These are phyloP conservation scores for Mustelus asterias DNA, from an alignment of 2,113 vertebrate genomes.

Conservation along the genomic window DNA sequence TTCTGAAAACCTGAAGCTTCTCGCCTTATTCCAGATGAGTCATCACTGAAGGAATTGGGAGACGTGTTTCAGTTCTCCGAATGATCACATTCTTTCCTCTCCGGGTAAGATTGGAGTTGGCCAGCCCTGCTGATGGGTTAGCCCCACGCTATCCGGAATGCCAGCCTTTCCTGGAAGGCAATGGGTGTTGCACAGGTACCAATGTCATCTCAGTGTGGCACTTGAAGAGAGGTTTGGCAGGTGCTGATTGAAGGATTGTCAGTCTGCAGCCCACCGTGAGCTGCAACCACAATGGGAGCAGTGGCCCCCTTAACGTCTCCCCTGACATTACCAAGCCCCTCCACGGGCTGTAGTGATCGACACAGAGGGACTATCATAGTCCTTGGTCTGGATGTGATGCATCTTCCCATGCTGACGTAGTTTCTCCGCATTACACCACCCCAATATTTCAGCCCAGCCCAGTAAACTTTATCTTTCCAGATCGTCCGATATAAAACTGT, in stretches of 20 bases:
- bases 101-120: background rate
- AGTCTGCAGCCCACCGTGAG: background rate
- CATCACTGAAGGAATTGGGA: background rate
- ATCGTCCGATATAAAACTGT: background rate
- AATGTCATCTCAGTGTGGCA: background rate
- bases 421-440: background rate
- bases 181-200: background rate
- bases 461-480: background rate
- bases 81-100: no score
- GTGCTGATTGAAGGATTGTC: background rate
- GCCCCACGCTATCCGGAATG: no score
- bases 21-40: background rate
- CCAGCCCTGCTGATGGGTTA: background rate
- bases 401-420: background rate
- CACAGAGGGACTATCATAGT: background rate
- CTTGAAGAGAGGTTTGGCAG: background rate
- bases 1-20: background rate
- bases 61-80: no score
- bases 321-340: no score
- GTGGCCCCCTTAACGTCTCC: background rate
- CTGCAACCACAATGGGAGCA: background rate
- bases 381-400: background rate
- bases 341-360: no score
- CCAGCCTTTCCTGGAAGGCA: background rate
- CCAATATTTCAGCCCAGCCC: background rate